Evolutionary conservation across 2,888 invertebrate genomes (phyloP), one percentile per base, ranked within the genome.

Genomic region (Cephus pulcher): DNA sequence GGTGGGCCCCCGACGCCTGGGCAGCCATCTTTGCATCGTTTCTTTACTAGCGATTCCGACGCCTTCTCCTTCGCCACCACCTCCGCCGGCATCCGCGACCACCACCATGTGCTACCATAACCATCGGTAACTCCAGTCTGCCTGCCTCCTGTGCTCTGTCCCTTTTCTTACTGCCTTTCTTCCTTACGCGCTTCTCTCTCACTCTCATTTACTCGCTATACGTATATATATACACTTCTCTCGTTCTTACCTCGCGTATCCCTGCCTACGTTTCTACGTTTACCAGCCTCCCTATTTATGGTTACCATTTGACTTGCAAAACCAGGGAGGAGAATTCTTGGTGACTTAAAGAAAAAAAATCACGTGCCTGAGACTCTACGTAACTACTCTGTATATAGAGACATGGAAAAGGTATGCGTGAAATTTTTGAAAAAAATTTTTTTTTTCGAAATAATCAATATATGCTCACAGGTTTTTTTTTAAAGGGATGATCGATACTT

Each of bases 231-330:
- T 40, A 37, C 74, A 74, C 35, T 70, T 75, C 69, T 77, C 32
- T 34, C 69, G 9, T 33, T 75, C 40, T 37, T 74, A 33, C 37
- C 11, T 32, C 34, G n/a, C 73, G 40, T 75, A 37, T 74, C 75
- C 76, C 73, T 73, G 69, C 77, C 77, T 81, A 80, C 81, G 79
- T 80, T 75, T 75, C 76, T 68, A 23, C 77, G 56, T 79, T 79
- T 80, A 68, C 80, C 77, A 75, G 78, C 82, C 82, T 82, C 83
- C 86, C 86, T 86, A 84, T 85, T 84, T 84, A 85, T 86, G 84
- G 85, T 80, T 82, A 84, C 83, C 81, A 89, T 88, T 89, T 88
- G 88, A 89, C 86, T 89, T 89, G 89, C 89, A 89, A 89, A 89
- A 85, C 83, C 80, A 80, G 79, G 82, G 82, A 81, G 82, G 82